A percentile compares a stretch with the other conserved stretches of the same genome.
phyloP scores from a whole-genome alignment of 2,797 vertebrate genomes.

The Adrianichthys oophorus region DNA sequence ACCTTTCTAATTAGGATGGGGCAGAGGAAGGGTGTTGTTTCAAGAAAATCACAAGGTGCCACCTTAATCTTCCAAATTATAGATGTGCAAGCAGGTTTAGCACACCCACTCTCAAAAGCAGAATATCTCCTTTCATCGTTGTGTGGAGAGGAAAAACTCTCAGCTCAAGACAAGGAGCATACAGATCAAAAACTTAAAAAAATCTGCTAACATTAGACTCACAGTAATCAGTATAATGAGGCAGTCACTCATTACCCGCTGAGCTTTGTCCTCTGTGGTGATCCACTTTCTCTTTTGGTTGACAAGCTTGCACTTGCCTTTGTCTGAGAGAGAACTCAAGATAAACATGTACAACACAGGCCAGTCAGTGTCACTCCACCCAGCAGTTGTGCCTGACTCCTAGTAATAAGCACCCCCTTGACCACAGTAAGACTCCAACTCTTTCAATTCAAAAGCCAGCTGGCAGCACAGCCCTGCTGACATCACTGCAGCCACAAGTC shows the following conservation, averaged over 20 bases:
- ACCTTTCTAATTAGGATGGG: conserved; percentile 59
- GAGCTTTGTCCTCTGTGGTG: conserved; percentile 19
- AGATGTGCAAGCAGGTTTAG: conserved; percentile 13
- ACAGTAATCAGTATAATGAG: neutral
- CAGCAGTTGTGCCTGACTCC: conserved; percentile 65
- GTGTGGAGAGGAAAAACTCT: conserved; percentile 19
- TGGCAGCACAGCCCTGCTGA: conserved; percentile 56
- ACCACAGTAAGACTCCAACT: conserved; percentile 58
- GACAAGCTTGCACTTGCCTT: conserved; percentile 64
- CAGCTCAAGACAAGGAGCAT: conserved; percentile 11
- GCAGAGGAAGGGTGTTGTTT: conserved; percentile 53
- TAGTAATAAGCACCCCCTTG: conserved; percentile 60
- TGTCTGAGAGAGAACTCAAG: conserved; percentile 64
- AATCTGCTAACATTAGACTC: conserved; percentile 1
- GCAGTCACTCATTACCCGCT: conserved; percentile 9
- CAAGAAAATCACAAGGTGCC: conserved; percentile 59
- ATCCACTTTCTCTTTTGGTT: conserved; percentile 39
- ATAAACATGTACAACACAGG: conserved; percentile 62
- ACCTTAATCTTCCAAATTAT: conserved; percentile 50
- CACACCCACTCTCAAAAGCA: conserved; percentile 17
- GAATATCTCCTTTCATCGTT: conserved; percentile 11
- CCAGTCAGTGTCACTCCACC: conserved; percentile 61
- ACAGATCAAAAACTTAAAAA: conserved; percentile 1
- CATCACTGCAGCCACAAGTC: conserved; percentile 46
- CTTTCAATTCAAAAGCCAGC: conserved; percentile 58